Base-by-base conservation (phyloP, 2,888 invertebrate genomes). In the Leucophora obtusa region DNA sequence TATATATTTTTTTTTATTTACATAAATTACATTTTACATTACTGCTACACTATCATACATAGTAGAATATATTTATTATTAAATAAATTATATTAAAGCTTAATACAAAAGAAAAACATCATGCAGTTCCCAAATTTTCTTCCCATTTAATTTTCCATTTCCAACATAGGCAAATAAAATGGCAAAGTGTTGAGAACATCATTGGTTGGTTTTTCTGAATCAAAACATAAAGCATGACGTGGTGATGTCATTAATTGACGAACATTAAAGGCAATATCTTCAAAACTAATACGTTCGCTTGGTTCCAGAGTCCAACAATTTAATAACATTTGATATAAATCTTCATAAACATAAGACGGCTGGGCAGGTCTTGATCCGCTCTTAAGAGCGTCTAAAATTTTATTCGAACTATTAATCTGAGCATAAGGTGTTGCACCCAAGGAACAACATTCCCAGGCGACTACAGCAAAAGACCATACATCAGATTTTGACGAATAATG, bases 251-350 rank as follows among this genome's bases (percentile, higher is more conserved):
- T 87, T 71, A 90, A 80, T 82, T 90, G 90, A 60, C 90, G 87
- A 11, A 90, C 86, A 78, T 86, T 88, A 85, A 91, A 91, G 5
- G 92, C 89, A 17, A 96, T 91, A 79, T 93, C 92, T 4, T 92
- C 91, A 86, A 95, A 96, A 10, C 92, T 91, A 0, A 95, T 96
- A 83, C 96, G 92, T 87, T 97, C 96, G 78, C 95, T 95, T 11
- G 94, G 93, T 89, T 96, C 95, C 15, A 94, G 90, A 87, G 95
- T 95, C 96, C 96, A 97, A 87, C 96, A 96, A 86, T 96, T 94
- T 56, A 95, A 91, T 91, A 96, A 93, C 73, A 96, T 90, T 89
- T 96, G 96, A 89, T 96, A 96, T 33, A 96, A 90, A 84, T 95
- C 95, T 87, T 95, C 95, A 21, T 93, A 94, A 28, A 95, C 93